Evolutionary conservation across 2,797 vertebrate species (phyloP), one percentile per base, ranked within the genome.

Genomic region (Microcaecilia unicolor): DNA sequence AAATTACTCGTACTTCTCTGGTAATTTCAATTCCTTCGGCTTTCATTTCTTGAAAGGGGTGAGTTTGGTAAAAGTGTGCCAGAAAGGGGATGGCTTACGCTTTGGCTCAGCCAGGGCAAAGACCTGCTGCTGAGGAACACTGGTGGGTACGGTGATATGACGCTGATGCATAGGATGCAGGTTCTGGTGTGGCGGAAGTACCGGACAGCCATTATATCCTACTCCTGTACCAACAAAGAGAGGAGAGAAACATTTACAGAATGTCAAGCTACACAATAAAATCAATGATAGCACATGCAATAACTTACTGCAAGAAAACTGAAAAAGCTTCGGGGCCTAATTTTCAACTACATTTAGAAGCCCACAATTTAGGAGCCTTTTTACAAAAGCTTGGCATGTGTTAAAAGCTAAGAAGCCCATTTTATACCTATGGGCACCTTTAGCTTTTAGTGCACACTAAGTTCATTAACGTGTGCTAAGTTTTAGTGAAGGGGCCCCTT

Each of bases 41-140:
- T n/a, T n/a, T 94, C 79, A 97, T 55, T 98, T 99, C 72, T 72
- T 89, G 60, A 97, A 97, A 6, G 94, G 88, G 24, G 88, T 66
- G 6, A 80, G 85, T 42, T 89, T 92, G 37, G 89, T 88, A 67
- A 98, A 82, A 38, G 69, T 92, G 63, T 90, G 80, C 81, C 94
- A 85, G 68, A 99, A 84, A 22, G 93, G 85, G 1, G 89, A 80
- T 1, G 91, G 86, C 61, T 98, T 99, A 53, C 86, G 64, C 67
- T 92, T 97, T 30, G 92, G 96, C 38, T 99, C 96, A 1, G 88
- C 96, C 80, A 99, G 63, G 25, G 88, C 76, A 20, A 98, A 98
- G 25, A 99, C 96, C 57, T 96, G 93, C 64, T 98, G 96, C 72
- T 97, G 89, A 0, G 96, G 94, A 62, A 97, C 37, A 20, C 91